A percentile compares a stretch with the other conserved stretches of the same genome.
Conservation (phyloP, 92 coral and sea anemone genomes). For the Heliopora coerulea region DNA sequence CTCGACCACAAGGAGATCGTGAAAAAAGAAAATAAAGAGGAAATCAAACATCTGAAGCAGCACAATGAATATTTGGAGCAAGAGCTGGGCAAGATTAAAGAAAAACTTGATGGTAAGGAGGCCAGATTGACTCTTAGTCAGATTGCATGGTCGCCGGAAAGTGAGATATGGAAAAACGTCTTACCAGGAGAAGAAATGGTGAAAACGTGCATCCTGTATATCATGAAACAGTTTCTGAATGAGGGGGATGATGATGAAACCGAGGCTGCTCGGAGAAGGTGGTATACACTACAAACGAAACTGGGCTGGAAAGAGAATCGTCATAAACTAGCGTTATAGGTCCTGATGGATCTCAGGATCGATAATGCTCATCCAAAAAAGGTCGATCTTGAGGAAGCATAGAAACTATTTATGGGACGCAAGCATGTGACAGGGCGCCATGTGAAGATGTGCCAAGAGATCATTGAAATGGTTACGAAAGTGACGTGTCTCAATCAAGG, state of each 20-base stretch:
- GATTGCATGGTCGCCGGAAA: slow-evolving; percentile 18
- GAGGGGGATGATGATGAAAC: neutral
- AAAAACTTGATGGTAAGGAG: slow-evolving; percentile 25
- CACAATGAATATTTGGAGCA: slow-evolving; percentile 8
- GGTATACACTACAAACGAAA: slow-evolving; percentile 2
- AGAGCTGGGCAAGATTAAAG: neutral
- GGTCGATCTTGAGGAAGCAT: slow-evolving; percentile 25
- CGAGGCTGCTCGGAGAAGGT: slow-evolving; percentile 23
- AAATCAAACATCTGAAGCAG: neutral
- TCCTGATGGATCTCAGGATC: slow-evolving; percentile 2
- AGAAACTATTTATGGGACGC: slow-evolving; percentile 11
- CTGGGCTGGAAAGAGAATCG: slow-evolving; percentile 1
- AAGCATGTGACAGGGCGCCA: neutral
- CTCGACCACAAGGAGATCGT: neutral
- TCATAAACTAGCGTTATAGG: slow-evolving; percentile 8
- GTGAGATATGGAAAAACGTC: slow-evolving; percentile 21
- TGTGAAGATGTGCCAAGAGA: no score
- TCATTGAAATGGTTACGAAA: no score
- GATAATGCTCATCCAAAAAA: slow-evolving; percentile 5
- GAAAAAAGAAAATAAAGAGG: neutral
- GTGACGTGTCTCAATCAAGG: no score
- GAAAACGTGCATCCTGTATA: neutral
- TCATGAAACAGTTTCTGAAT: no score
- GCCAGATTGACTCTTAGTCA: slow-evolving; percentile 24
- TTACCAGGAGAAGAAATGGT: slow-evolving; percentile 11